These are phyloP conservation scores for Champsocephalus gunnari DNA, from an alignment of 2,797 vertebrate genomes.

Conservation along the genomic window DNA sequence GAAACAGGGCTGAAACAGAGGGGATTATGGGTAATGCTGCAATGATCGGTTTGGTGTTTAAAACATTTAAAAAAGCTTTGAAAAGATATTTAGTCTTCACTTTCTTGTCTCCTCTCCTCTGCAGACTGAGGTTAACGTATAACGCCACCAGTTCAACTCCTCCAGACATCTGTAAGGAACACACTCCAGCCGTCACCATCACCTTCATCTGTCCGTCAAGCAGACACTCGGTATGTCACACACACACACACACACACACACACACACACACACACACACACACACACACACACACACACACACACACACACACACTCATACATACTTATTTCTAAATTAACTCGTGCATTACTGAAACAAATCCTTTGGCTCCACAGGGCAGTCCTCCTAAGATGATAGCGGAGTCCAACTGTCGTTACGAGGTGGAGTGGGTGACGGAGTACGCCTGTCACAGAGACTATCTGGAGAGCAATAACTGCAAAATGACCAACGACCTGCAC, in stretches of 20 bases:
- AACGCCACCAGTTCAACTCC: constrained; percentile 50
- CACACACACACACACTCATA: neutral
- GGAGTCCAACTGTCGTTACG: constrained; percentile 91
- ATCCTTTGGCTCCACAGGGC: constrained; percentile 78
- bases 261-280: no score
- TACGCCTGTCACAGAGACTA: constrained; percentile 97
- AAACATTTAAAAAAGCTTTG: neutral
- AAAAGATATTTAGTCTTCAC: neutral
- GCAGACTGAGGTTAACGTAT: constrained; percentile 89
- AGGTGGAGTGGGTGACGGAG: constrained; percentile 95
- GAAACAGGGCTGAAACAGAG: no score
- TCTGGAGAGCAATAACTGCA: constrained; percentile 89
- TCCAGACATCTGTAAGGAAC: constrained; percentile 86
- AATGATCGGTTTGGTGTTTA: fast-evolving
- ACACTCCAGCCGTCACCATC: constrained; percentile 90
- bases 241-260: neutral
- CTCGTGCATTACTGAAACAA: neutral
- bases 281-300: no score
- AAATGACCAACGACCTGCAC: constrained; percentile 88
- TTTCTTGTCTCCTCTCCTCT: constrained; percentile 10
- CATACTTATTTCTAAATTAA: neutral
- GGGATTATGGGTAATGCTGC: no score
- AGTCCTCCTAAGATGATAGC: constrained; percentile 90
- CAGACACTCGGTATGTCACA: constrained; percentile 85
- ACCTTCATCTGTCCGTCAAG: constrained; percentile 93